phyloP scores from a whole-genome alignment of 2,888 invertebrate species.

The Asteroscopus sphinx region DNA sequence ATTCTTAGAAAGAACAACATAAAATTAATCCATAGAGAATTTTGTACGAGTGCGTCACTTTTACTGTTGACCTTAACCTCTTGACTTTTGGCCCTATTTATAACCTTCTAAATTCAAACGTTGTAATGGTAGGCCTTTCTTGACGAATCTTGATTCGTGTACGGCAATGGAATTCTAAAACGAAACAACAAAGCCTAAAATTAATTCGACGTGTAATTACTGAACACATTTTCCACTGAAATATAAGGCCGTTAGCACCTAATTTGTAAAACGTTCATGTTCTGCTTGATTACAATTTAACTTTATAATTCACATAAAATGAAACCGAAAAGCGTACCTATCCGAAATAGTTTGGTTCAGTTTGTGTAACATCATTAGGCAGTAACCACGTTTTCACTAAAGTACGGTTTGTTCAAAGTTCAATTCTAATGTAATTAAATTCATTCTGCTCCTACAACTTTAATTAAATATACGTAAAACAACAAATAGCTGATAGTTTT shows the following conservation, averaged over 20 bases:
- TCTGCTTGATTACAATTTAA: conserved; percentile 19
- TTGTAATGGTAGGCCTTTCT: background rate
- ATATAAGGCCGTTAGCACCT: conserved; percentile 16
- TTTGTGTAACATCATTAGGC: conserved; percentile 13
- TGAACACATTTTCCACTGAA: conserved; percentile 9
- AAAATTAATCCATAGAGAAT: background rate
- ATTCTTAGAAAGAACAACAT: no score
- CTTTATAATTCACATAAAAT: conserved; percentile 26
- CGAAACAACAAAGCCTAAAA: conserved; percentile 1
- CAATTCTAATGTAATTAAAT: conserved; percentile 7
- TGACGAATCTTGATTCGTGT: no score
- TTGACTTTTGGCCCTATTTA: conserved; percentile 3
- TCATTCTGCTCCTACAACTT: background rate
- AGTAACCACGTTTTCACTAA: conserved; percentile 9
- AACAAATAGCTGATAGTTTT: background rate
- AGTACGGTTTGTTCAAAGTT: conserved; percentile 9
- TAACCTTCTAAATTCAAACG: conserved; percentile 13
- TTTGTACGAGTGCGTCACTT: background rate
- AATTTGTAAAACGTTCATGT: conserved; percentile 35
- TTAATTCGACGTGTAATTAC: conserved; percentile 18
- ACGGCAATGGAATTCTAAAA: background rate
- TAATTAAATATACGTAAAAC: background rate
- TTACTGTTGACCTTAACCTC: background rate
- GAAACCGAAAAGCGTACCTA: conserved; percentile 13
- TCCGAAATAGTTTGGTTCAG: conserved; percentile 21